Base-by-base conservation (phyloP, 2,888 invertebrate genomes). In the Lypha dubia region DNA sequence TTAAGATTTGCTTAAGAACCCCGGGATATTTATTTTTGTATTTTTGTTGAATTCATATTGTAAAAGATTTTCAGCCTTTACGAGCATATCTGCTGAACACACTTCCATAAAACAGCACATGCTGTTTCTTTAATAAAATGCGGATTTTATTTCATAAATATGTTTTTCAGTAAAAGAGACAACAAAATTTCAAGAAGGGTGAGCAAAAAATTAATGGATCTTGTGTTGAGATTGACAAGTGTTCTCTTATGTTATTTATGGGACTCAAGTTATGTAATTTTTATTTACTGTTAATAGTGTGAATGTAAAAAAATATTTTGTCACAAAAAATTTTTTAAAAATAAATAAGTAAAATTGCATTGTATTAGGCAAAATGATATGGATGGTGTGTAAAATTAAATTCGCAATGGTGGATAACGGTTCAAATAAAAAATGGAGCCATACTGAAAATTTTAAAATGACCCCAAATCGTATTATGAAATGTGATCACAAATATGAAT, bases 251-350 rank as follows among this genome's bases (percentile, higher is more conserved):
- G 80, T 70, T 80, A 80, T 73, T 84, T 76, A 80, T 67, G 73
- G 53, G 32, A 73, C 20, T n/a, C n/a, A n/a, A n/a, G n/a, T n/a
- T n/a, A n/a, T n/a, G n/a, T n/a, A n/a, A 68, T 74, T 56, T 73
- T 73, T 67, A 51, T 71, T 53, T 79, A 71, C n/a, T n/a, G n/a
- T 62, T 49, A 17, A 65, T 76, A 79, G 71, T 62, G 67, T 17
- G 46, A 77, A 74, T 68, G 73, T 63, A 73, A 73, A 68, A 60
- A 76, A 80, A 81, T 83, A 75, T 76, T 83, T 75, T 79, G 44
- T 65, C 74, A 74, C 49, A 60, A 49, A 46, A 62, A n/a, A n/a
- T n/a, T 70, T 51, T 32, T n/a, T 79, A 46, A 71, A 35, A 62
- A 67, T 24, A 62, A 32, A 56, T 41, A 60, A 71, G 35, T 75